Evolutionary conservation across 2,113 vertebrate species (phyloP).

Genomic region (Maccullochella peelii): DNA sequence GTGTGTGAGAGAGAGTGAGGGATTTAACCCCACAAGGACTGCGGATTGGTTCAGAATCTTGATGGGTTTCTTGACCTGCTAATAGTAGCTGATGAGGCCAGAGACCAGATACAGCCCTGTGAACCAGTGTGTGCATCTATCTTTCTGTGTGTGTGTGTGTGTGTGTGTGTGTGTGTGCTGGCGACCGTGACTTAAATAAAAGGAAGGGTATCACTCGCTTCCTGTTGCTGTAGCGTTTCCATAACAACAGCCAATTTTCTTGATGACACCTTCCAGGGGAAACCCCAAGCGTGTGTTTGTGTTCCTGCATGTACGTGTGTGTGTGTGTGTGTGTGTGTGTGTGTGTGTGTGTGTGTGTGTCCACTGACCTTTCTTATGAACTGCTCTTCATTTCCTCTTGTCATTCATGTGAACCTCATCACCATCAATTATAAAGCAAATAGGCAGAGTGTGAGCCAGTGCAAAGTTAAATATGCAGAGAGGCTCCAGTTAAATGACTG

Average conservation of each 20-base stretch:
- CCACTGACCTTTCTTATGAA: conserved; percentile 54
- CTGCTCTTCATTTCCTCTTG: conserved; percentile 50
- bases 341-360: conserved; percentile 19
- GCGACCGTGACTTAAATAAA: conserved; percentile 32
- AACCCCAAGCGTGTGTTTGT: conserved; percentile 44
- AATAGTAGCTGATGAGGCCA: conserved; percentile 27
- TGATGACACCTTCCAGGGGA: conserved; percentile 53
- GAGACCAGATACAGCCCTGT: conserved; percentile 28
- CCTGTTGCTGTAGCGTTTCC: conserved; percentile 63
- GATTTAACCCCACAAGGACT: conserved; percentile 35
- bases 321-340: conserved; percentile 18
- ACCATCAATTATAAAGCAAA: conserved; percentile 48
- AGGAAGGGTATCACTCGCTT: conserved; percentile 49
- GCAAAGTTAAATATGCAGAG: conserved; percentile 17
- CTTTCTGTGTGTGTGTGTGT: conserved; percentile 1
- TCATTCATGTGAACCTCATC: conserved; percentile 51
- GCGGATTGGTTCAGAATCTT: conserved; percentile 4
- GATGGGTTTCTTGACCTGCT: conserved; percentile 43
- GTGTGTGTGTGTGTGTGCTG: not conserved
- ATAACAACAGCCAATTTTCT: conserved; percentile 69
- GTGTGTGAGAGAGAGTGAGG: not conserved
- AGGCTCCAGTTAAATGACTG: conserved; percentile 14
- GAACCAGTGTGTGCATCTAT: conserved; percentile 11
- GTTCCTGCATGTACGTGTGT: not conserved
- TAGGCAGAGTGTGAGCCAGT: not conserved